Evolutionary conservation across 2,888 invertebrate genomes (phyloP), one percentile per base, ranked within the genome.

Genomic region (Saturnia pavonia): DNA sequence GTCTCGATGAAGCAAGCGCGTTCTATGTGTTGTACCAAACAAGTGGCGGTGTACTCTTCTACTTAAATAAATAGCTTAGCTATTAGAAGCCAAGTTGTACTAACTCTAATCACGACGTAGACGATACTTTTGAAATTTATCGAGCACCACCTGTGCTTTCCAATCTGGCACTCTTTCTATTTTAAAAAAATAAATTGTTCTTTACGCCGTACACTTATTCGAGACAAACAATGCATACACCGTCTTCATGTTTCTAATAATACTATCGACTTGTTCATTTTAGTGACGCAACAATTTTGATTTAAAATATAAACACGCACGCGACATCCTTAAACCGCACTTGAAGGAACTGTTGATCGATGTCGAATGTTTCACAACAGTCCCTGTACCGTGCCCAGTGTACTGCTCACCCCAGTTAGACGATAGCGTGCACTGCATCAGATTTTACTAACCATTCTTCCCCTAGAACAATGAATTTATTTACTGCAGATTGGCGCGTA

Each of bases 81-180:
- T 79, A 83, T 80, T 85, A 86, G 84, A 81, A 75, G 82, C 81
- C 76, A 75, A 81, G 81, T 81, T 84, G 88, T 83, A 85, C 89
- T 86, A 80, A 84, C 85, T 86, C 84, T 80, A 80, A 85, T 85
- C 90, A 90, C 91, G 82, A 83, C 77, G 88, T 92, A 92, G 91
- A 85, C 91, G 79, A 81, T 89, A 90, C 88, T 89, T 86, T 85
- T 88, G 89, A 89, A 87, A 86, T 85, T 90, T 91, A 80, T 89
- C 88, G 85, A 92, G 91, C 92, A 92, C 93, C 90, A 86, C 91
- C 84, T 91, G 93, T 92, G 92, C 93, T 93, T 93, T 80, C 85
- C 86, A 90, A 90, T 92, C 87, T 89, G 91, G 92, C 92, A 92
- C 92, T 90, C 85, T 90, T 89, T 90, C 87, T 90, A 84, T 87